Evolutionary conservation across 2,888 invertebrate genomes (phyloP), one percentile per base, ranked within the genome.

Genomic region (Coelogynopora nodosa): DNA sequence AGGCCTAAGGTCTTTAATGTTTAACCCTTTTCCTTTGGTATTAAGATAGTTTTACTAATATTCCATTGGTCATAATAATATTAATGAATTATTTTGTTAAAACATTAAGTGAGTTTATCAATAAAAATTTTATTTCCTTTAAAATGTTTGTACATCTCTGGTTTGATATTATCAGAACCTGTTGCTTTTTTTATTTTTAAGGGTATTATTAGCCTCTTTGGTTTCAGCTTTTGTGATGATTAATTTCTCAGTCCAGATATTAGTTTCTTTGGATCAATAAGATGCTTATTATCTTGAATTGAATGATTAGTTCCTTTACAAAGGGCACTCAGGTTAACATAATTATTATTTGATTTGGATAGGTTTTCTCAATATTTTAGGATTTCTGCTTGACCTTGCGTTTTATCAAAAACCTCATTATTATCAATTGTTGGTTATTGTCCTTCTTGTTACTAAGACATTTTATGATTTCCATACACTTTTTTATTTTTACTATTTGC

Each of bases 331-430:
- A 74, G 74, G 23, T 74, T 74, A 74, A n/a, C 23, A 74, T 74
- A 74, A 74, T 74, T 74, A 74, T 74, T 74, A 26, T 74, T 74
- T 74, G 74, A 74, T 74, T 74, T 74, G 23, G 74, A 74, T 23
- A 74, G 74, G 23, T 74, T 74, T 26, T 74, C 74, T 26, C 23
- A 74, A 74, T 74, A 74, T 74, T 23, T 74, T n/a, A 74, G 74
- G 23, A 74, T 74, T 74, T 74, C 74, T n/a, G 2, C 23, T 74
- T 74, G 74, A 74, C 74, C 18, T 26, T 74, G 74, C 2, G 27
- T 74, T 74, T 74, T 74, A 74, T 74, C 74, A 74, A 74, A 74
- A 26, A 74, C 74, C 5, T 74, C 74, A 74, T 74, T 74, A 74
- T 74, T 74, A 26, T 74, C 74, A 74, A n/a, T 74, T 13, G 74